Percentiles rank a stretch among this genome's conserved stretches.
Conservation (phyloP, 2,888 invertebrate species). For the Uloborus plumipes region DNA sequence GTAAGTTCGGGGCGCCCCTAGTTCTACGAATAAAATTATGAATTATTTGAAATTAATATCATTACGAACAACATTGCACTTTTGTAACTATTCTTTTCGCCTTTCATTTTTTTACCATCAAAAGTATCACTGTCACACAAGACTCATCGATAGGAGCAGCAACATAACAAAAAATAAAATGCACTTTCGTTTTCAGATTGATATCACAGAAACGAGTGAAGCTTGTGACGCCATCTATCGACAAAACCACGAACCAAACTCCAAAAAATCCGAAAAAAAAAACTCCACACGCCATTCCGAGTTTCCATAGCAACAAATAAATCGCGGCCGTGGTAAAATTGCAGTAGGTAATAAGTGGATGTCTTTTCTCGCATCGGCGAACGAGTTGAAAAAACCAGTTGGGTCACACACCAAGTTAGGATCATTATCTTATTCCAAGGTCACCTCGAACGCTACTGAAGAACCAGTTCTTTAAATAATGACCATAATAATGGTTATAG, state of each 20-base stretch:
- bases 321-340: slow-evolving; percentile 11
- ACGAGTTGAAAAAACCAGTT: slow-evolving; percentile 43
- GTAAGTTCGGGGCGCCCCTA: no score
- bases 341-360: slow-evolving; percentile 28
- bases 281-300: not conserved
- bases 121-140: no score
- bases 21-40: no score
- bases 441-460: slow-evolving; percentile 32
- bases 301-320: slow-evolving; percentile 27
- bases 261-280: not conserved
- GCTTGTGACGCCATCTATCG: slow-evolving; percentile 36
- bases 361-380: slow-evolving; percentile 35
- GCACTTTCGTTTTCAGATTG: no score
- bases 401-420: slow-evolving; percentile 41
- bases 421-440: slow-evolving; percentile 51
- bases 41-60: no score
- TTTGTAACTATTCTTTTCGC: no score
- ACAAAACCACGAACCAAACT: no score
- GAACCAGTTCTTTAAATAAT: slow-evolving; percentile 46
- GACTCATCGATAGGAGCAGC: no score
- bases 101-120: no score
- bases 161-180: no score
- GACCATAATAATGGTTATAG: slow-evolving; percentile 23
- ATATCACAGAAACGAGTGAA: no score
- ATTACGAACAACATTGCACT: no score